Evolutionary conservation across 2,797 vertebrate genomes (phyloP).

Genomic region (Spinus olivaceus): DNA sequence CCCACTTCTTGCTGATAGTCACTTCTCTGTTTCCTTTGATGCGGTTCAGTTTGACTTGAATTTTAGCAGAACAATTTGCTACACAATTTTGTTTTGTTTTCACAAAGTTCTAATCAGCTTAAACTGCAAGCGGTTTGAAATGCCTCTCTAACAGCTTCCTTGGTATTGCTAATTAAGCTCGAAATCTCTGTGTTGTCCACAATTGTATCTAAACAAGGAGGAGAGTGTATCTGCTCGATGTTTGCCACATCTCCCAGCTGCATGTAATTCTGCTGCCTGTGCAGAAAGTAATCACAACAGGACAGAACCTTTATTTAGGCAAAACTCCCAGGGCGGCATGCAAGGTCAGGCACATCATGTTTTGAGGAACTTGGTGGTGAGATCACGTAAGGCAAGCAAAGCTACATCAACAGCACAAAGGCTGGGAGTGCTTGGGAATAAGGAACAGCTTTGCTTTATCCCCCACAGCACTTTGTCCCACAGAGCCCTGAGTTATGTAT

Average conservation of each 20-base stretch:
- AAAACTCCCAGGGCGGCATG: not conserved
- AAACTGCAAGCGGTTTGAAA: slow-evolving; percentile 19
- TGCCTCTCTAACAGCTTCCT: slow-evolving; percentile 25
- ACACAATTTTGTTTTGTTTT: slow-evolving; percentile 43
- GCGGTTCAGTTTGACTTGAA: slow-evolving; percentile 2
- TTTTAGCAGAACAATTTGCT: slow-evolving; percentile 23
- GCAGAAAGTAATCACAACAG: not conserved
- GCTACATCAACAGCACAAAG: not conserved
- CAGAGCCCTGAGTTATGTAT: not conserved
- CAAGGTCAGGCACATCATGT: not conserved
- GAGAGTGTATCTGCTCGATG: not conserved
- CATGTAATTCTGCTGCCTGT: slow-evolving; percentile 10
- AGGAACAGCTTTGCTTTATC: not conserved
- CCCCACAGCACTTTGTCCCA: not conserved
- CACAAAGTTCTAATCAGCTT: slow-evolving; percentile 55
- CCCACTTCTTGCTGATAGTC: not conserved
- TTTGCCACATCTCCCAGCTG: slow-evolving; percentile 41
- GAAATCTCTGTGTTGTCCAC: slow-evolving; percentile 41
- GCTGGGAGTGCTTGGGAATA: not conserved
- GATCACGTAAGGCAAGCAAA: not conserved
- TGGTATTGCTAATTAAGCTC: slow-evolving; percentile 18
- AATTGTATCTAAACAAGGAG: slow-evolving; percentile 51
- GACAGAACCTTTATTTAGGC: slow-evolving; percentile 23
- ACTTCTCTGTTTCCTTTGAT: slow-evolving; percentile 46
- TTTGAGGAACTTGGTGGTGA: not conserved